Evolutionary conservation across 2,797 vertebrate genomes (phyloP), one percentile per base, ranked within the genome.

Genomic region (Hippoglossus hippoglossus): DNA sequence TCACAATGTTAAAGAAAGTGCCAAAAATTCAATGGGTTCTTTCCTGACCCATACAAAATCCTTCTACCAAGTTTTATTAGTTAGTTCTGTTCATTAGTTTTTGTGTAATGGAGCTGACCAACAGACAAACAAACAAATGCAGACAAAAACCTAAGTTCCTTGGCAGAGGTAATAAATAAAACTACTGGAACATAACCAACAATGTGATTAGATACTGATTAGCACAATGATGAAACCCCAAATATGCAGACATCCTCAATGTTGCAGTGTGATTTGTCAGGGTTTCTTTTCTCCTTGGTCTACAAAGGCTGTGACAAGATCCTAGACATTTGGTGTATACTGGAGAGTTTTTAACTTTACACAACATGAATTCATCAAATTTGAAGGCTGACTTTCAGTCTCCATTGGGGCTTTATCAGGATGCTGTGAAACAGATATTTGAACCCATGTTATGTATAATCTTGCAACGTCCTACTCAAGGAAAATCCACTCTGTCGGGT

Each of bases 401-500:
- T 54, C 72, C 63, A 54, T 24, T 19, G 50, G 67, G 61, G 24
- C 44, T 82, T 84, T 80, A 79, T 85, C 63, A 54, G 61, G 71
- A 68, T 12, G 19, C 68, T 59, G 73, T 67, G 72, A 87, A 84
- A 85, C 63, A 73, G 71, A 84, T 78, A 89, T 78, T 62, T 46
- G 21, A 65, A 73, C 67, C 74, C 65, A 75, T 75, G 34, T 55
- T 66, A 21, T 11, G 71, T 81, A 72, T 82, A 80, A 75, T 64
- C 54, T 79, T 83, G 65, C 79, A 83, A 51, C 49, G 22, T 71
- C 72, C 57, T 62, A 81, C 71, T 88, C 73, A 61, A 73, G 47
- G 63, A 59, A 77, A 83, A 84, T 87, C 60, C 61, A 66, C 66
- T 79, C 70, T 81, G 78, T 87, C 87, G 79, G 70, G 57, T 69